Evolutionary conservation across 1,140 invertebrate genomes (phyloP).

Genomic region (Piezodorus guildinii): DNA sequence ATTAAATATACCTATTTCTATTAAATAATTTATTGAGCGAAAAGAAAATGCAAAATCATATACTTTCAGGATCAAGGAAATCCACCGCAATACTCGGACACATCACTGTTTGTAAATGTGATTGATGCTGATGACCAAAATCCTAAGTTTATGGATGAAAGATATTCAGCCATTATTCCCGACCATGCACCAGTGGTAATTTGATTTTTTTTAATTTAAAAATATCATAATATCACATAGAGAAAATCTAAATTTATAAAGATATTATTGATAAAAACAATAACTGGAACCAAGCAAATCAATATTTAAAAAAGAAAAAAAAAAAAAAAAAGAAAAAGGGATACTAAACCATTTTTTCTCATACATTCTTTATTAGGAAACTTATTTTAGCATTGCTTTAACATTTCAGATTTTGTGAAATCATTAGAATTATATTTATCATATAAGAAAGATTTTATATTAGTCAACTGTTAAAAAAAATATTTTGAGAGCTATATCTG

Average conservation of each 20-base stretch:
- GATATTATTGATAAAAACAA: not conserved
- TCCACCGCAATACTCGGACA: conserved; percentile 61
- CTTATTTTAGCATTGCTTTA: no score
- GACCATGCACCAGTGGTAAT: conserved; percentile 45
- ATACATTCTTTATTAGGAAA: no score
- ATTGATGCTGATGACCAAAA: conserved; percentile 89
- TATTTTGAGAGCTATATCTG: no score
- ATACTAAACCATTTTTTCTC: no score
- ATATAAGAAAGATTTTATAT: no score
- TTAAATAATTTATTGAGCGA: not conserved
- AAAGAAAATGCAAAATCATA: not conserved
- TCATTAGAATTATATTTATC: no score
- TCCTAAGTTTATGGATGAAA: conserved; percentile 61
- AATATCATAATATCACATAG: not conserved
- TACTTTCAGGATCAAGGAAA: conserved; percentile 58
- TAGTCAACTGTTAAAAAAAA: no score
- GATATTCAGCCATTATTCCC: conserved; percentile 60
- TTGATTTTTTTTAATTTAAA: not conserved
- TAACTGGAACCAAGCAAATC: not conserved
- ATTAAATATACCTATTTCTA: not conserved
- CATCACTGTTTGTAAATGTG: conserved; percentile 62
- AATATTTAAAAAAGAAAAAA: no score
- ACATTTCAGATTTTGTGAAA: no score
- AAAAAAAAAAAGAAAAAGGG: no score
- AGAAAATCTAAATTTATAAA: not conserved